Conservation (phyloP, 1,140 invertebrate species). For the Charaxes varanes region DNA sequence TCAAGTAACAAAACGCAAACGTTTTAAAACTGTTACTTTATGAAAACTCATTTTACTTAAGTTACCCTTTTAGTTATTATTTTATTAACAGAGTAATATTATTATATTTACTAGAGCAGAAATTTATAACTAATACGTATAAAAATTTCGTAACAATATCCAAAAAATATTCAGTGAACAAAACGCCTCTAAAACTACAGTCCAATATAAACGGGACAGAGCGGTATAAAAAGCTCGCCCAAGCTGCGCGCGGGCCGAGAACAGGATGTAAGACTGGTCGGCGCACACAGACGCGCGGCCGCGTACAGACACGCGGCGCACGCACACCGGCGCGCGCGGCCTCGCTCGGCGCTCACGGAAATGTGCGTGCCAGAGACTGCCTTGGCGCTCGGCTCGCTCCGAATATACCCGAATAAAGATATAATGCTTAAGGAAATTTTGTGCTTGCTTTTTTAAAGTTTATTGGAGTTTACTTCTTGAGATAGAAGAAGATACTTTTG, state of each 20-base stretch:
- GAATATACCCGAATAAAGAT: slow-evolving; percentile 32
- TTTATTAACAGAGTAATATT: too few species aligned
- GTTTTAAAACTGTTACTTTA: too few species aligned
- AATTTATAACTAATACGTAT: too few species aligned
- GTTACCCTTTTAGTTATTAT: too few species aligned
- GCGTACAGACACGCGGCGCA: slow-evolving; percentile 21
- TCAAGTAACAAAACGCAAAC: too few species aligned
- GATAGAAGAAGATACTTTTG: too few species aligned
- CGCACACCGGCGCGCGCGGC: slow-evolving; percentile 34
- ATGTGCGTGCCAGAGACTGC: slow-evolving; percentile 54
- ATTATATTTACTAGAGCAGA: too few species aligned
- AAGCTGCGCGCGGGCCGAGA: slow-evolving; percentile 60
- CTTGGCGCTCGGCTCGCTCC: slow-evolving; percentile 30
- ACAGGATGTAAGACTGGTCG: slow-evolving; percentile 72
- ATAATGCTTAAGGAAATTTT: slow-evolving; percentile 18
- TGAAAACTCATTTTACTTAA: too few species aligned
- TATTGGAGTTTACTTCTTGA: too few species aligned
- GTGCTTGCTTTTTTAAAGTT: too few species aligned
- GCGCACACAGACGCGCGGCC: slow-evolving; percentile 35
- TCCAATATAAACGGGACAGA: slow-evolving; percentile 34
- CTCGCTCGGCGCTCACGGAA: slow-evolving; percentile 63
- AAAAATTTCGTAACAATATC: not conserved
- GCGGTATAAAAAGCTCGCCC: slow-evolving; percentile 68
- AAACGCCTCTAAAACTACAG: slow-evolving; percentile 17
- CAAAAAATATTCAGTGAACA: slow-evolving; percentile 8